These are phyloP conservation scores for Candidula unifasciata DNA, from an alignment of 2,888 invertebrate species.

Conservation along the genomic window DNA sequence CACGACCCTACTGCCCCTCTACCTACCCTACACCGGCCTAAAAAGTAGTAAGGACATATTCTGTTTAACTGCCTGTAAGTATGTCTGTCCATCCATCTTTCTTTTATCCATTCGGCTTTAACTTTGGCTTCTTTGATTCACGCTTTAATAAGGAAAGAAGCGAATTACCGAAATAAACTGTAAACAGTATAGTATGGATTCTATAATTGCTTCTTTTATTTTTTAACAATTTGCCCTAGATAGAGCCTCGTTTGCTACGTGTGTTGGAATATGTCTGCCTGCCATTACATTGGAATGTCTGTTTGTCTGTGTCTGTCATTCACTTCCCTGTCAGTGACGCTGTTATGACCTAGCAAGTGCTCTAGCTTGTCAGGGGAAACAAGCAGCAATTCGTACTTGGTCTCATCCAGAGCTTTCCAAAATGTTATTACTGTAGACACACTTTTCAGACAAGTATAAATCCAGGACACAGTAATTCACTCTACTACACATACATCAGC, in stretches of 20 bases:
- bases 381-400: neutral
- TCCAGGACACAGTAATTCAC: no score
- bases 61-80: no score
- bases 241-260: neutral
- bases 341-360: neutral
- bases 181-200: neutral
- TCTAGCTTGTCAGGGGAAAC: neutral
- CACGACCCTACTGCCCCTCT: no score
- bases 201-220: slow-evolving; percentile 10
- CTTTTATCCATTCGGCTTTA: neutral
- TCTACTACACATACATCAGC: no score
- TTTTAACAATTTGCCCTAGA: neutral
- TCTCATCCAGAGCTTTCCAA: no score
- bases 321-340: neutral
- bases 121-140: no score
- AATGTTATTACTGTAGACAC: no score
- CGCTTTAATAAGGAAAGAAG: neutral
- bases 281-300: neutral
- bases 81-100: no score
- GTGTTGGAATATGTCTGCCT: slow-evolving; percentile 8
- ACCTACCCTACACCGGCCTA: no score
- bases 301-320: neutral
- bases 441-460: no score
- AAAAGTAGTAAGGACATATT: no score
- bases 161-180: neutral